Percentiles rank a stretch among this genome's conserved stretches.
These are phyloP conservation scores for Tipula confusa DNA, from an alignment of 2,888 invertebrate species.

Conservation along the genomic window DNA sequence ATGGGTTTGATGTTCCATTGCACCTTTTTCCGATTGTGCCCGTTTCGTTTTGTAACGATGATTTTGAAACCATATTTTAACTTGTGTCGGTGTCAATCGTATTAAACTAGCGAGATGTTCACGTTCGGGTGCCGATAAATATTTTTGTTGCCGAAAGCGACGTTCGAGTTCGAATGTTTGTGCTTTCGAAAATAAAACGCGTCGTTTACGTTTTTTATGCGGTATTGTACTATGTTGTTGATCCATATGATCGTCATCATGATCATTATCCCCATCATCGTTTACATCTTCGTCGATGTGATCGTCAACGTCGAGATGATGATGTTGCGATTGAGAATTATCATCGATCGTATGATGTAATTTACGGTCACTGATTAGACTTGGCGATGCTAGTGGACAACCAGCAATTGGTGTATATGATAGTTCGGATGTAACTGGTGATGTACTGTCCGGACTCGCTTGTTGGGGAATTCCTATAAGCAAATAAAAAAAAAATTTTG, in stretches of 20 bases:
- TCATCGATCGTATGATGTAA: constrained; percentile 30
- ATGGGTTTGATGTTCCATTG: constrained; percentile 56
- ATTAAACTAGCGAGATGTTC: constrained; percentile 95
- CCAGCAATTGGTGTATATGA: constrained; percentile 53
- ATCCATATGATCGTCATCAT: constrained; percentile 50
- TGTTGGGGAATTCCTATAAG: constrained; percentile 59
- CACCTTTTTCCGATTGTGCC: constrained; percentile 90
- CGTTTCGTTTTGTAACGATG: constrained; percentile 98
- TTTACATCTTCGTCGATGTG: background rate
- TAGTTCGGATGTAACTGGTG: constrained; percentile 74
- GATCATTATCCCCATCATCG: constrained; percentile 56
- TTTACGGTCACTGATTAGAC: constrained; percentile 33
- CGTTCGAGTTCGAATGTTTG: constrained; percentile 95
- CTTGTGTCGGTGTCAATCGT: constrained; percentile 93
- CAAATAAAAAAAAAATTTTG: background rate
- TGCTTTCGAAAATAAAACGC: constrained; percentile 95
- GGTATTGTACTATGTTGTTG: constrained; percentile 50
- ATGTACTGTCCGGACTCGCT: constrained; percentile 81
- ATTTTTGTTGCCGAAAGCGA: constrained; percentile 91
- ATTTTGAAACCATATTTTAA: constrained; percentile 99
- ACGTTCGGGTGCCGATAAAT: constrained; percentile 94
- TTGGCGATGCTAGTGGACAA: constrained; percentile 45
- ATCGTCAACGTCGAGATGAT: background rate
- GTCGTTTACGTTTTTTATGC: constrained; percentile 88
- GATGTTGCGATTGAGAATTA: constrained; percentile 21